phyloP scores from a whole-genome alignment of 1,140 invertebrate genomes.

The Drosophila equinoxialis region DNA sequence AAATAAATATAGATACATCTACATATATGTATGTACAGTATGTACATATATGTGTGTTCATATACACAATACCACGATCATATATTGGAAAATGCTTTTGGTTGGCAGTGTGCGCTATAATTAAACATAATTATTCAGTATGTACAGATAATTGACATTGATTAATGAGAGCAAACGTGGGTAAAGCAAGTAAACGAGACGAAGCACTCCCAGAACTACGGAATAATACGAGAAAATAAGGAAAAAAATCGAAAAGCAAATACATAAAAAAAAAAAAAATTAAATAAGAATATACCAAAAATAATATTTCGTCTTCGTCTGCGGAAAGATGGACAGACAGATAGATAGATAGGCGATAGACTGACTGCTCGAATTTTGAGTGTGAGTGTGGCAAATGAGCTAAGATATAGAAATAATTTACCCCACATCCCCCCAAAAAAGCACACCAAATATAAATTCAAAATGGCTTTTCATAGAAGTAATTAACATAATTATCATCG shows the following conservation, averaged over 20 bases:
- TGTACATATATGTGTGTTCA: slow-evolving; percentile 36
- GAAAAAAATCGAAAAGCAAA: slow-evolving; percentile 39
- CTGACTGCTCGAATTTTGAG: slow-evolving; percentile 1
- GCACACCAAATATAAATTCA: slow-evolving; percentile 44
- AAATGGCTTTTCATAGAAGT: slow-evolving; percentile 63
- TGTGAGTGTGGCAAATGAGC: slow-evolving; percentile 32
- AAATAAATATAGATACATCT: slow-evolving; percentile 30
- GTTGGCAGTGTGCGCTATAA: slow-evolving; percentile 59
- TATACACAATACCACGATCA: slow-evolving; percentile 44
- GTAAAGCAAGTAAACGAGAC: slow-evolving; percentile 22
- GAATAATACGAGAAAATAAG: slow-evolving; percentile 65
- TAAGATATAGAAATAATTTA: slow-evolving; percentile 41
- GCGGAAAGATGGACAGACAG: slow-evolving; percentile 39
- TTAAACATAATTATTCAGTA: slow-evolving; percentile 82
- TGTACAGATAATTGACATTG: slow-evolving; percentile 82
- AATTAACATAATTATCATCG: slow-evolving; percentile 77
- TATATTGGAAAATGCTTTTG: slow-evolving; percentile 77
- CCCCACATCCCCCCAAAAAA: slow-evolving; percentile 5
- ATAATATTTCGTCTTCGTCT: slow-evolving; percentile 75
- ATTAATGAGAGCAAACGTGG: slow-evolving; percentile 78
- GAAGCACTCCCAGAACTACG: slow-evolving; percentile 42
- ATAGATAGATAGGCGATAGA: slow-evolving; percentile 34
- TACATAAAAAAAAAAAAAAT: background rate
- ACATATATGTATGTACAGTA: slow-evolving; percentile 13
- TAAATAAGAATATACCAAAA: slow-evolving; percentile 52